Base-by-base conservation (phyloP, 2,888 invertebrate genomes). In the Polymixis flavicincta region DNA sequence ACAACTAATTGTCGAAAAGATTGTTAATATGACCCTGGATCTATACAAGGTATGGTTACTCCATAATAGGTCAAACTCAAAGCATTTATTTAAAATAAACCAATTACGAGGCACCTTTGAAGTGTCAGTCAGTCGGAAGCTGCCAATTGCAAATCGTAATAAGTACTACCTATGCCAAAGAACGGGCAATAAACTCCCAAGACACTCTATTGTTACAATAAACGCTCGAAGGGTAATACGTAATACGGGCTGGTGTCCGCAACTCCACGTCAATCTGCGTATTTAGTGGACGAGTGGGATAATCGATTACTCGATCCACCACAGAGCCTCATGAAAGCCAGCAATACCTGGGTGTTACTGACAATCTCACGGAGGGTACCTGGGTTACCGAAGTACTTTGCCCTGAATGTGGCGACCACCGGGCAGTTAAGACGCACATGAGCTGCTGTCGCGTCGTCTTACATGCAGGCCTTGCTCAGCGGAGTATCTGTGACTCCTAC, bases 1-100 rank as follows among this genome's bases (percentile, higher is more conserved):
- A 42, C 97, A 97, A 90, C 95, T 95, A 0, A 96, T 98, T 32
- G 97, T 98, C 3, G 96, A 97, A 1, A 97, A 96, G 71, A 95
- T 99, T 64, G 97, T 99, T 4, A 95, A 97, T 69, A 98, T 98
- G 96, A 99, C 99, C 0, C 95, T 99, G 83, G 97, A 98, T 80
- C 94, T 99, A 25, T 99, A 99, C 92, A 98, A 98, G 97, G 98
- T 69, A 66, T 7, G 32, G n/a, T n/a, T 11, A 32, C 6, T n/a
- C n/a, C n/a, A 6, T 3, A 37, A 37, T 37, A 5, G 37, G 37
- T 5, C 37, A 37, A 37, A 37, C 37, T 37, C 37, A 37, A 5
- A 37, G 6, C 37, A 37, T 37, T 37, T 37, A 37, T 37, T 37
- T 37, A 37, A 37, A 37, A 37, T 6, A 37, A 37, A 37, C 37